A percentile compares a stretch with the other conserved stretches of the same genome.
Conservation (phyloP, 2,797 vertebrate genomes). For the Rallus crepitans region DNA sequence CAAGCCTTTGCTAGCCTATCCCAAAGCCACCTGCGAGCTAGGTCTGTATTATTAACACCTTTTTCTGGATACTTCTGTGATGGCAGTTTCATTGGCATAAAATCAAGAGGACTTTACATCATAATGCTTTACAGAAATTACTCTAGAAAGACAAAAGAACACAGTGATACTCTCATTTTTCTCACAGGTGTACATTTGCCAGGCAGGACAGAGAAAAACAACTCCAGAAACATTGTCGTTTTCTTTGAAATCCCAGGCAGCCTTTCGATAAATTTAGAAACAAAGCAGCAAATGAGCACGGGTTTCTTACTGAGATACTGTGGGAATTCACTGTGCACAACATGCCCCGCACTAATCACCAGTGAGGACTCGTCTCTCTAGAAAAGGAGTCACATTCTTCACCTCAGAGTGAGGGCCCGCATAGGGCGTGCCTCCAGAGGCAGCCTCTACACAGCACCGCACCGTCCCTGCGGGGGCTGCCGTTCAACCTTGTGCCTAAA, state of each 20-base stretch:
- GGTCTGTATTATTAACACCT: slow-evolving; percentile 26
- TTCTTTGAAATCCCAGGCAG: neutral
- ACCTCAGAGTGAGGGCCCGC: neutral
- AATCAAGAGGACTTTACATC: slow-evolving; percentile 24
- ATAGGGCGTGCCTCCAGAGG: neutral
- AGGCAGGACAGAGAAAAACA: neutral
- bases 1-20: slow-evolving; percentile 16
- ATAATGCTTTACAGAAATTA: neutral
- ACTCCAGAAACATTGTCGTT: neutral
- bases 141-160: neutral
- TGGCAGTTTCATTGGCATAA: slow-evolving; percentile 26
- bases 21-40: slow-evolving; percentile 35
- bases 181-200: neutral
- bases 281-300: neutral
- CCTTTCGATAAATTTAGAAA: neutral
- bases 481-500: neutral
- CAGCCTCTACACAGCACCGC: neutral
- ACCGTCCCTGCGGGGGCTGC: neutral
- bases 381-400: neutral
- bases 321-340: neutral
- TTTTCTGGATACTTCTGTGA: neutral
- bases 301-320: neutral
- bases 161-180: neutral
- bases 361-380: neutral
- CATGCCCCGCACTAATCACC: neutral